These are phyloP conservation scores for Microcebus tavaratra DNA, from an alignment of 2,113 vertebrate genomes.

Conservation along the genomic window DNA sequence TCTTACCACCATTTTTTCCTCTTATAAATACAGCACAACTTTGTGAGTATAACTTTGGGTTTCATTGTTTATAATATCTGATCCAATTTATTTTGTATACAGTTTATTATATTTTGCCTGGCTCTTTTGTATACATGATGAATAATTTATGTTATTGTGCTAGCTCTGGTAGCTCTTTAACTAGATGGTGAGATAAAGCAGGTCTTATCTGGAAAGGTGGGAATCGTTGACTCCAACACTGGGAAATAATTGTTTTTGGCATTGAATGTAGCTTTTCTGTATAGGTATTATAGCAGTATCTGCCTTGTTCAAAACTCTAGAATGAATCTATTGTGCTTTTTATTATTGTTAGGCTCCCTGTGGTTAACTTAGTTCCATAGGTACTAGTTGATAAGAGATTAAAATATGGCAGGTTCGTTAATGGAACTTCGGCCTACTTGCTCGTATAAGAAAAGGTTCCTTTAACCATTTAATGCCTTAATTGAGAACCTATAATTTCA, in stretches of 20 bases:
- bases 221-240: neutral
- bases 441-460: neutral
- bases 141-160: neutral
- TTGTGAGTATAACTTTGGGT: neutral
- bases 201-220: neutral
- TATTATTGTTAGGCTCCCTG: neutral
- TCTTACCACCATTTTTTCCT: neutral
- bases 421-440: neutral
- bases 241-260: neutral
- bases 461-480: slow-evolving; percentile 19
- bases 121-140: neutral
- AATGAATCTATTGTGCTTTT: neutral
- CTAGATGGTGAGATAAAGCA: neutral
- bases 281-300: neutral
- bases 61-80: neutral
- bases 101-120: neutral
- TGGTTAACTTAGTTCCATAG: neutral
- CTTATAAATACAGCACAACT: neutral
- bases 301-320: slow-evolving; percentile 7
- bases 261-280: neutral
- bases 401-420: slow-evolving; percentile 25
- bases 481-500: slow-evolving; percentile 30
- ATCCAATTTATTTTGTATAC: neutral
- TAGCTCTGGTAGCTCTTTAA: neutral
- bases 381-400: slow-evolving; percentile 20